phyloP scores from a whole-genome alignment of 2,888 invertebrate genomes.

The Scelioninae gen. 1 region DNA sequence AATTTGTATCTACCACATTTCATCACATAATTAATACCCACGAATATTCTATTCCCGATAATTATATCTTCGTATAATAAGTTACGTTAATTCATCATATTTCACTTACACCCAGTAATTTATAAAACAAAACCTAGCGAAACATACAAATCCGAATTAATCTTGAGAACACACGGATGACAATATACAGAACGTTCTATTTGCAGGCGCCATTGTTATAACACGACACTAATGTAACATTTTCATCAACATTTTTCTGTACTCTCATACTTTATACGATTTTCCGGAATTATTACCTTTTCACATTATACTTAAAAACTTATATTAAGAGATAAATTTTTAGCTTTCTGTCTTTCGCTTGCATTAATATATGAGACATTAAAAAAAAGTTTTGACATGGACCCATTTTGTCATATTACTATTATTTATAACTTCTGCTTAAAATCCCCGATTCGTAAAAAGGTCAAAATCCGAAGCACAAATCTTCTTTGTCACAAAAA shows the following conservation, averaged over 20 bases:
- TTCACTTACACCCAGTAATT: slow-evolving; percentile 22
- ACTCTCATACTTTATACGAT: slow-evolving; percentile 9
- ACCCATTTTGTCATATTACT: slow-evolving; percentile 14
- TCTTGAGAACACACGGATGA: slow-evolving; percentile 36
- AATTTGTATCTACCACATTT: slow-evolving; percentile 16
- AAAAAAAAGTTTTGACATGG: slow-evolving; percentile 12
- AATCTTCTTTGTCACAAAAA: no score
- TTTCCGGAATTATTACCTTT: slow-evolving; percentile 31
- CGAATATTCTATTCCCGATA: slow-evolving; percentile 19
- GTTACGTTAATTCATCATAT: slow-evolving; percentile 22
- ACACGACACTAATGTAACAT: slow-evolving; percentile 34
- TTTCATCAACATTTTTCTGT: slow-evolving; percentile 35
- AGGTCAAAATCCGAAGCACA: neutral
- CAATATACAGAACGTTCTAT: slow-evolving; percentile 31
- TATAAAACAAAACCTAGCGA: slow-evolving; percentile 35
- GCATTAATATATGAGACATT: slow-evolving; percentile 1
- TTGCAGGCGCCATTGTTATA: slow-evolving; percentile 31
- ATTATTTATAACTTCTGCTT: neutral
- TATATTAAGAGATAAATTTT: slow-evolving; percentile 21
- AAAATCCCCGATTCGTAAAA: neutral
- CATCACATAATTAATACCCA: slow-evolving; percentile 30
- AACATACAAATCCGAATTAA: slow-evolving; percentile 47
- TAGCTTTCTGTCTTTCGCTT: neutral
- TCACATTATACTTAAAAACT: slow-evolving; percentile 12
- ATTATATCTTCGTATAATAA: slow-evolving; percentile 19